phyloP scores from a whole-genome alignment of 2,888 invertebrate species.

The Megalurothrips usitatus region DNA sequence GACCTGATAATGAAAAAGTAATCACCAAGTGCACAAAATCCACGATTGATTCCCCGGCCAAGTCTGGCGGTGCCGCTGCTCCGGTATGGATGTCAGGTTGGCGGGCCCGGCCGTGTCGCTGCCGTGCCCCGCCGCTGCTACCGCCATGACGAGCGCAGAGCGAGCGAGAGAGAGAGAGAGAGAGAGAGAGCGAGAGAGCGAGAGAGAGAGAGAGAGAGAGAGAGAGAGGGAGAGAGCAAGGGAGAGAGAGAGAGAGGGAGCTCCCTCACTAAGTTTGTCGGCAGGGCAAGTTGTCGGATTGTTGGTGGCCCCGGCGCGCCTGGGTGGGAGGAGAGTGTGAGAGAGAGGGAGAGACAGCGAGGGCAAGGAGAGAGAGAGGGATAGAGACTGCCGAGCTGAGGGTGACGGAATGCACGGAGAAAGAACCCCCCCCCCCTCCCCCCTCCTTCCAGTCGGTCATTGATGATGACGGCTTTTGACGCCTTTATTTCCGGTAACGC shows the following conservation, averaged over 20 bases:
- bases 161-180: too few species aligned
- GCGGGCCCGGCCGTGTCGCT: not conserved
- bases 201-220: not conserved
- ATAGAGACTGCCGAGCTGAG: too few species aligned
- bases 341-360: not conserved
- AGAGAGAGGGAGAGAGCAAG: not conserved
- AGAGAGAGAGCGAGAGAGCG: not conserved
- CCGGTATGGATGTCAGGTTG: slow-evolving; percentile 17
- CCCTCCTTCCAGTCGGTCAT: not conserved
- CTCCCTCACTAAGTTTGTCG: slow-evolving; percentile 4
- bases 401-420: too few species aligned
- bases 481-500: not conserved
- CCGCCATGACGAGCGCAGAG: not conserved
- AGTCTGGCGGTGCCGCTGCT: too few species aligned
- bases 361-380: not conserved
- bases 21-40: slow-evolving; percentile 24
- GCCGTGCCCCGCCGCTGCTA: not conserved
- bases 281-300: slow-evolving; percentile 24
- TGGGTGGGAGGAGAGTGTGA: not conserved
- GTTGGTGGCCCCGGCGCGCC: slow-evolving; percentile 4
- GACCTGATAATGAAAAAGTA: slow-evolving; percentile 22
- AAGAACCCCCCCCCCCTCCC: not conserved
- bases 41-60: slow-evolving; percentile 2
- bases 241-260: not conserved
- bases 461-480: slow-evolving; percentile 18